A percentile compares a stretch with the other conserved stretches of the same genome.
phyloP scores from a whole-genome alignment of 2,888 invertebrate genomes.

The Eledona agricola region DNA sequence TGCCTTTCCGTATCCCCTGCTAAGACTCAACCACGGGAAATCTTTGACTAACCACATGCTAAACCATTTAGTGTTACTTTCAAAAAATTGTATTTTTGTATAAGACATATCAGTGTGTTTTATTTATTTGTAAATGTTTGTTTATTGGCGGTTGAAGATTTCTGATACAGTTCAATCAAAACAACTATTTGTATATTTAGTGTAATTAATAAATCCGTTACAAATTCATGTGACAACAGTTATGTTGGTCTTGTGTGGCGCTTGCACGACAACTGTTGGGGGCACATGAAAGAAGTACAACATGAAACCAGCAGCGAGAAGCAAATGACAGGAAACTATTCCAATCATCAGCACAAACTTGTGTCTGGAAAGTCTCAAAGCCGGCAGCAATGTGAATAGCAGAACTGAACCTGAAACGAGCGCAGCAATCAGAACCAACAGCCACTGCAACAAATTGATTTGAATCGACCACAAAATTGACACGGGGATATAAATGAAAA shows the following conservation, averaged over 20 bases:
- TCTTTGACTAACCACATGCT: no score
- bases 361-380: slow-evolving; percentile 72
- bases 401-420: slow-evolving; percentile 87
- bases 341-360: slow-evolving; percentile 71
- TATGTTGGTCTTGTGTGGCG: slow-evolving; percentile 17
- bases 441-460: slow-evolving; percentile 84
- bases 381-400: slow-evolving; percentile 82
- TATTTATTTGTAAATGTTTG: no score
- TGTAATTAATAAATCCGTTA: slow-evolving; percentile 5
- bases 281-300: slow-evolving; percentile 79
- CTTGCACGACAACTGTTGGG: no score
- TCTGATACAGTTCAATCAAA: no score
- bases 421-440: slow-evolving; percentile 82
- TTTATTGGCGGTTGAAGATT: no score
- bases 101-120: slow-evolving; percentile 16
- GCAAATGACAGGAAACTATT: slow-evolving; percentile 80
- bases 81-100: slow-evolving; percentile 13
- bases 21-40: slow-evolving; percentile 32
- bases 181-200: slow-evolving; percentile 1
- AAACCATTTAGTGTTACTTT: neutral
- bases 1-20: slow-evolving; percentile 84
- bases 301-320: slow-evolving; percentile 89
- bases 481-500: slow-evolving; percentile 93
- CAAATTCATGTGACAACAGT: no score
- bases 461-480: slow-evolving; percentile 93